Evolutionary conservation across 1,140 invertebrate genomes (phyloP).

Genomic region (Bombus difficillimus): DNA sequence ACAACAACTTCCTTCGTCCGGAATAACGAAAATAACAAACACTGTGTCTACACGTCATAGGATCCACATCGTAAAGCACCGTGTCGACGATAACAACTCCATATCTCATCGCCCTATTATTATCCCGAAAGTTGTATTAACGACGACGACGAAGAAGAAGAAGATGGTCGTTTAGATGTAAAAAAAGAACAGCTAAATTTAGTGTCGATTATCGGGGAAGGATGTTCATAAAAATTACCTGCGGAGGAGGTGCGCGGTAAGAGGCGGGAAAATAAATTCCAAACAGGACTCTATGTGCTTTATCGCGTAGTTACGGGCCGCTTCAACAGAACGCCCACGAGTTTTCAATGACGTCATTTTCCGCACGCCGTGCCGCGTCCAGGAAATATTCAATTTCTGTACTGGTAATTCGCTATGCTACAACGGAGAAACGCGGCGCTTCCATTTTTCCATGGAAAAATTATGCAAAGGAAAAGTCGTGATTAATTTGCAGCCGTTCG

Average conservation of each 20-base stretch:
- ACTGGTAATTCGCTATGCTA: background rate
- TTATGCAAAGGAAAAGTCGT: constrained; percentile 1
- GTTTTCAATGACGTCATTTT: constrained; percentile 41
- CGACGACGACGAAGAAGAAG: background rate
- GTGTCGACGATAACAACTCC: background rate
- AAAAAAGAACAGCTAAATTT: constrained; percentile 1
- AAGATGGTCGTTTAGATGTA: background rate
- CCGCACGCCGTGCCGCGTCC: background rate
- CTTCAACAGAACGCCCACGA: constrained; percentile 23
- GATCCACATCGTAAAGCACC: background rate
- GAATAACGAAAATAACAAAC: background rate
- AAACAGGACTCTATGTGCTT: constrained; percentile 7
- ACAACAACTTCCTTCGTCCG: background rate
- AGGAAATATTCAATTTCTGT: constrained; percentile 12
- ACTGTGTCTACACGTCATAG: background rate
- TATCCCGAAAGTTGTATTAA: background rate
- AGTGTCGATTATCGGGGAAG: background rate
- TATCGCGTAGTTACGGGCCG: background rate
- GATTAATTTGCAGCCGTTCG: background rate
- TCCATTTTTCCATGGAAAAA: background rate
- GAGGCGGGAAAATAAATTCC: constrained; percentile 7
- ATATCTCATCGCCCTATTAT: background rate
- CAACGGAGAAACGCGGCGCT: background rate
- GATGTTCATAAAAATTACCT: background rate
- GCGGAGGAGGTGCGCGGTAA: background rate